Evolutionary conservation across 2,888 invertebrate species (phyloP), one percentile per base, ranked within the genome.

Genomic region (Trachelus tabidus): DNA sequence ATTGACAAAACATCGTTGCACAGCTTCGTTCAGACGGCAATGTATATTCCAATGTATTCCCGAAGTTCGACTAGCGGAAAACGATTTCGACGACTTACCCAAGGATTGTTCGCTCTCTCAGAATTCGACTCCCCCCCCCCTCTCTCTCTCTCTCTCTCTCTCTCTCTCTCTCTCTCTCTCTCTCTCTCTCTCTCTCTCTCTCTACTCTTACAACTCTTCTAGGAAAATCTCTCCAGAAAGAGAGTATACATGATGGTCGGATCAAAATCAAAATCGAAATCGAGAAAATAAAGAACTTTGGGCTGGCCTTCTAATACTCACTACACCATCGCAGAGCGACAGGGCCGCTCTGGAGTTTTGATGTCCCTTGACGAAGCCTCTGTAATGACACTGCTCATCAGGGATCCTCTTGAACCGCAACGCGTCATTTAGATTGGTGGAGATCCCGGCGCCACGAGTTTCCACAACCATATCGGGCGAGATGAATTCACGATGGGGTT

Each of bases 381-480:
- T 92, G 84, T 93, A 94, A 84, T 94, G 93, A 79, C 94, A 94
- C 80, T 89, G 89, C 34, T 77, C 81, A 81, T 90, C 88, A 11
- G 86, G 75, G 4, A 83, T 84, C 80, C 85, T 84, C 37, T 81
- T 82, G 80, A 90, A 90, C 75, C 81, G 77, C 40, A 89, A n/a
- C 9, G 85, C 85, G 34, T 85, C 83, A 77, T 85, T 82, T 37
- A 86, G 81, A 77, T 93, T 92, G 33, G 93, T 93, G 76, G 92
- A 91, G 37, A 92, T 90, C 12, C 87, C 87, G 78, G 89, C 90
- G 79, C 92, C 92, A 88, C 95, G 94, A 71, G 95, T 93, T 92
- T 97, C 97, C 85, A 97, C 93, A 81, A 96, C 93, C 91, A 96
- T 91, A 79, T 94, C 94, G 34, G 93, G 93, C 6, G 93, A 92